Base-by-base conservation (phyloP, 2,113 vertebrate genomes). In the Gobio gobio region DNA sequence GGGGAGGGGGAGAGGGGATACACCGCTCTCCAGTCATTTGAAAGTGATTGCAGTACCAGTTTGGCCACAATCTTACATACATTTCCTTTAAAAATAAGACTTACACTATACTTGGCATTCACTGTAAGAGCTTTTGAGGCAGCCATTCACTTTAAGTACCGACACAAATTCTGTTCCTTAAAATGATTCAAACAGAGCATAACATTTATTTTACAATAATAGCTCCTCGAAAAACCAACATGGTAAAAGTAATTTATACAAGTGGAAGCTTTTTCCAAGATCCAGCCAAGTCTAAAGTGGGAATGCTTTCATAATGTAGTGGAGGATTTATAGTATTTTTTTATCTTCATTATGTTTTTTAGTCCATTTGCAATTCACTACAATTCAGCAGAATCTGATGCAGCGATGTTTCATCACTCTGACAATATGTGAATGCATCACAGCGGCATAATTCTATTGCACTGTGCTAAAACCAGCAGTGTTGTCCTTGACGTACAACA, bases 91-190 rank as follows among this genome's bases (percentile, higher is more conserved):
- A 66, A 66, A 43, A 75, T 20, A 77, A 77, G 74, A 77, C 49
- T 26, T 76, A 40, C 40, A 40, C 5, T 40, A 40, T 16, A 22
- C 49, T 66, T 64, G 16, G 10, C 61, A 47, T 63, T 64, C 49
- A 43, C 26, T 8, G 4, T 26, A 64, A 66, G 61, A 49, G 43
- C 51, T 47, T 64, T 47, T 8, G 5, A 20, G 26, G 20, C 2
- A 14, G 40, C 26, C 43, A 45, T 85, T 77, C 54, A 76, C 26
- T 87, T 26, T 26, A 66, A 77, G 83, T 63, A 73, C 79, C 29
- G 18, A 24, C 7, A 78, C 51, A 79, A 78, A 79, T 79, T 5
- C 43, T 3, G 7, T 26, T 79, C 22, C 3, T 45, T 61, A 61
- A 45, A 43, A 59, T 59, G 22, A 78, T 61, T 61, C 5, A 2